Conservation (phyloP, 2,888 invertebrate species). For the Dolichomitus sp. region DNA sequence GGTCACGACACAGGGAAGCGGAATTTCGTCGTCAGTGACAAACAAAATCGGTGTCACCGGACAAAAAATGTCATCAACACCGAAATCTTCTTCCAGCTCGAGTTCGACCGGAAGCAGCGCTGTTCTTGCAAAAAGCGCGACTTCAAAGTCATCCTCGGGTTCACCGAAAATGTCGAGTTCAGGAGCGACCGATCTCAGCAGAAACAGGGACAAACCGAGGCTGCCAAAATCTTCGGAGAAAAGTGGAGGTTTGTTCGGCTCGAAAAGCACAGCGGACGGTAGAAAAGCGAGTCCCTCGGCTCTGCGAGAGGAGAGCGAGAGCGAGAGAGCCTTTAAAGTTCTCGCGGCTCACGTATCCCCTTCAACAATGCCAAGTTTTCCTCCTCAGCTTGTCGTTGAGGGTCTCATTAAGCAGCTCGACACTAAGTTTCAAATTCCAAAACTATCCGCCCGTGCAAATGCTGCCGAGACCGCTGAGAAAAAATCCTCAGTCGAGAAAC, state of each 20-base stretch:
- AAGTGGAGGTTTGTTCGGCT: conserved; percentile 87
- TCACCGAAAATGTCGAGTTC: conserved; percentile 89
- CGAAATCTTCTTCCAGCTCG: conserved; percentile 81
- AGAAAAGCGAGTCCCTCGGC: conserved; percentile 91
- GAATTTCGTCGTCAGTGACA: conserved; percentile 74
- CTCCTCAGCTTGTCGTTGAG: conserved; percentile 89
- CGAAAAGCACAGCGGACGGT: conserved; percentile 87
- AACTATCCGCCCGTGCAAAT: conserved; percentile 89
- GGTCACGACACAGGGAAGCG: conserved; percentile 75
- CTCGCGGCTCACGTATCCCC: conserved; percentile 88
- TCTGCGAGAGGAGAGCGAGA: conserved; percentile 89
- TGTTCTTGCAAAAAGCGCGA: conserved; percentile 72
- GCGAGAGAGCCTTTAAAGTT: conserved; percentile 89
- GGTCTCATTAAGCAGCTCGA: conserved; percentile 93
- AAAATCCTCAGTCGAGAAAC: conserved; percentile 72
- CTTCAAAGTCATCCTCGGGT: conserved; percentile 85
- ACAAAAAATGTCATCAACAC: conserved; percentile 77
- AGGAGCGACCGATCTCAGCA: conserved; percentile 88
- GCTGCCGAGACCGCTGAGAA: conserved; percentile 78
- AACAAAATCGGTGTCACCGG: conserved; percentile 83
- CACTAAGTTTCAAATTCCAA: conserved; percentile 96
- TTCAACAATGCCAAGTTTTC: conserved; percentile 85
- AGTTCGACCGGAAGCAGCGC: conserved; percentile 75
- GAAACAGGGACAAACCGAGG: conserved; percentile 89
- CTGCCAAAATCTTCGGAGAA: conserved; percentile 89